phyloP scores from a whole-genome alignment of 2,888 invertebrate species.

The Aporophyla lueneburgensis region DNA sequence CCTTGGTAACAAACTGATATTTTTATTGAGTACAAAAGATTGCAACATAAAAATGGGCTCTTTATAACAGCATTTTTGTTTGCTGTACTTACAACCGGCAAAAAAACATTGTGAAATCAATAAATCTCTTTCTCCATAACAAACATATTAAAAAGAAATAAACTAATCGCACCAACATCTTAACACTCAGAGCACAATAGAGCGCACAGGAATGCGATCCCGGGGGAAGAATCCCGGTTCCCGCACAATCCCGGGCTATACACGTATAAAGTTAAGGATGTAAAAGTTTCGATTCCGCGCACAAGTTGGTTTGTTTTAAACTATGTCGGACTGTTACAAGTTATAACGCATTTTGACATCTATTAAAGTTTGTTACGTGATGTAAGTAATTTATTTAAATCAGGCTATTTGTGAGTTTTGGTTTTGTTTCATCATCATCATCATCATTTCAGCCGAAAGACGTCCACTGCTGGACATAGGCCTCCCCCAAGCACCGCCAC shows the following conservation, averaged over 20 bases:
- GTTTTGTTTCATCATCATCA: no score
- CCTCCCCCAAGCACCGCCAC: no score
- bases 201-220: slow-evolving; percentile 71
- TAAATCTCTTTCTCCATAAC: not conserved
- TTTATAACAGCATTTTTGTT: not conserved
- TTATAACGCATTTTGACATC: slow-evolving; percentile 53
- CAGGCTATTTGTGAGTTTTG: no score
- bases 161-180: slow-evolving; percentile 17
- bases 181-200: slow-evolving; percentile 22
- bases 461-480: no score
- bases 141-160: slow-evolving; percentile 8
- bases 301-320: slow-evolving; percentile 59
- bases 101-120: not conserved
- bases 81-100: not conserved
- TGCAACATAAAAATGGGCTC: not conserved
- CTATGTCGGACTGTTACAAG: slow-evolving; percentile 44
- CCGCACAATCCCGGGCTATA: slow-evolving; percentile 55
- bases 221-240: slow-evolving; percentile 66
- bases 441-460: no score
- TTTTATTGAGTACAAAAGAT: not conserved
- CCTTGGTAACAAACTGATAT: not conserved
- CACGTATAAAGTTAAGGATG: slow-evolving; percentile 67
- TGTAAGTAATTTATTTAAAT: slow-evolving; percentile 12
- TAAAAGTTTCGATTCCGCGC: slow-evolving; percentile 63
- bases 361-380: slow-evolving; percentile 38